phyloP scores from a whole-genome alignment of 1,140 invertebrate genomes.

The Bombus confusus region DNA sequence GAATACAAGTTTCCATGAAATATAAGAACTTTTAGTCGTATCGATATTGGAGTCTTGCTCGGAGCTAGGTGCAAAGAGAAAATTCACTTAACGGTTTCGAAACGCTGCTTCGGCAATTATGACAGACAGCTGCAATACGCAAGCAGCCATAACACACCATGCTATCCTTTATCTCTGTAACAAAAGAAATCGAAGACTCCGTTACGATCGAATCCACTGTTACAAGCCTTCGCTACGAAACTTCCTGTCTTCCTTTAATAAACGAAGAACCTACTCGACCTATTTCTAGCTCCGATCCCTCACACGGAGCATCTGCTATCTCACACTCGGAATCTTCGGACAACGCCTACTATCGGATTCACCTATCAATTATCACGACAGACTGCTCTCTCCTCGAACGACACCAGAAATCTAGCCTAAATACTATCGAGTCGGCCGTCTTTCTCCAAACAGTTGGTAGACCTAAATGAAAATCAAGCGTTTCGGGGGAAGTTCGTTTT shows the following conservation, averaged over 20 bases:
- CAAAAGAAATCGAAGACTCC: not conserved
- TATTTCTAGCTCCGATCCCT: not conserved
- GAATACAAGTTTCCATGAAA: not conserved
- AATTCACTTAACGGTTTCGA: not conserved
- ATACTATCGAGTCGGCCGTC: not conserved
- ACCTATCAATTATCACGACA: not conserved
- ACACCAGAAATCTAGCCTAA: not conserved
- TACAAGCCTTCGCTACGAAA: not conserved
- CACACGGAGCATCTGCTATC: not conserved
- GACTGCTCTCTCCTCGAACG: not conserved
- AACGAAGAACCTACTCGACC: not conserved
- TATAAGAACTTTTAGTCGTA: too few relatives aligned
- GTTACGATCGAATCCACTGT: not conserved
- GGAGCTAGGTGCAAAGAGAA: not conserved
- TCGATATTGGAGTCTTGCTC: not conserved
- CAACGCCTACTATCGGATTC: not conserved
- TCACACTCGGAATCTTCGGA: not conserved
- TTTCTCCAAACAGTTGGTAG: too few relatives aligned
- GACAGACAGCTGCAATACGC: not conserved
- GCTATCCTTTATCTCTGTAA: slow-evolving; percentile 2
- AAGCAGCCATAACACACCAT: slow-evolving; percentile 29
- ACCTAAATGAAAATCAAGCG: not conserved
- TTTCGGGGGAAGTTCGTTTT: too few relatives aligned
- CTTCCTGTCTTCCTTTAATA: not conserved
- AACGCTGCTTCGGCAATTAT: not conserved